A percentile compares a stretch with the other conserved stretches of the same genome.
Conservation (phyloP, 2,888 invertebrate species). For the Tridacna crocea region DNA sequence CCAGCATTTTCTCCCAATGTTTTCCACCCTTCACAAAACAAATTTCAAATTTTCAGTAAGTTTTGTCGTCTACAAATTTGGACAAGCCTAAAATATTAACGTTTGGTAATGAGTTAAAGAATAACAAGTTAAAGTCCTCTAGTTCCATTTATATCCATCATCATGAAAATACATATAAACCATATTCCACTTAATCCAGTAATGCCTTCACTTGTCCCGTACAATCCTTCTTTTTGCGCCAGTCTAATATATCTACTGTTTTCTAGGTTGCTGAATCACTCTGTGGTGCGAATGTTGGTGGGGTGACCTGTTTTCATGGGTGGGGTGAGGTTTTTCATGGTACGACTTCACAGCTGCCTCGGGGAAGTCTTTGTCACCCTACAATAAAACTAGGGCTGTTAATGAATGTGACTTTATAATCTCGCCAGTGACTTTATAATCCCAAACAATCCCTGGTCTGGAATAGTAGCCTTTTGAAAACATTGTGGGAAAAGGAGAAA, state of each 20-base stretch:
- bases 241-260: slow-evolving; percentile 32
- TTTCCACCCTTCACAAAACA: too few species aligned
- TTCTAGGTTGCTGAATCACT: slow-evolving; percentile 76
- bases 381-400: too few species aligned
- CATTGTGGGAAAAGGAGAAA: too few species aligned
- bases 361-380: slow-evolving; percentile 94
- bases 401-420: background rate
- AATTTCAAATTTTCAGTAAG: too few species aligned
- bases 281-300: slow-evolving; percentile 55
- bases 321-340: slow-evolving; percentile 92
- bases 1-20: too few species aligned
- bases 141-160: background rate
- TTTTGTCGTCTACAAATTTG: too few species aligned
- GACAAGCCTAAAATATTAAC: too few species aligned
- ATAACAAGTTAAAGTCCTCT: too few species aligned
- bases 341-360: slow-evolving; percentile 93
- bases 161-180: background rate
- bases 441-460: too few species aligned
- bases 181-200: background rate
- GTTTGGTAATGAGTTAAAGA: too few species aligned
- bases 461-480: too few species aligned
- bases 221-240: background rate
- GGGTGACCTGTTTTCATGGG: slow-evolving; percentile 87
- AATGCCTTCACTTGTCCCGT: background rate
- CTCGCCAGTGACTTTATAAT: background rate